phyloP scores from a whole-genome alignment of 1,140 invertebrate genomes.

The Drosophila sp. region DNA sequence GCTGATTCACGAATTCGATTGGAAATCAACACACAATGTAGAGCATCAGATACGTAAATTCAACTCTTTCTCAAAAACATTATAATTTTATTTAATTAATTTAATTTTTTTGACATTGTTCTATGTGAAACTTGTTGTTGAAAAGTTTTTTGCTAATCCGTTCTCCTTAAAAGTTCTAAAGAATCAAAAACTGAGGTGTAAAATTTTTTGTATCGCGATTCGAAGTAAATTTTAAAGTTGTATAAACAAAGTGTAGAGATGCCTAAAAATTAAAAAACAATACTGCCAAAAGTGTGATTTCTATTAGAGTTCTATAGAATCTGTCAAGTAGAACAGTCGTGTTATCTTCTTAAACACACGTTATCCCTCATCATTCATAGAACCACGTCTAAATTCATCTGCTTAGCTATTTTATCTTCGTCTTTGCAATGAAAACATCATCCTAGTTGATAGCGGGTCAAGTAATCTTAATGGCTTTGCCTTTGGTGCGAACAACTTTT shows the following conservation, averaged over 20 bases:
- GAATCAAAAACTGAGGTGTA: too few species aligned
- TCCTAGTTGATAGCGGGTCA: not conserved
- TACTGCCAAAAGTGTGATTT: too few species aligned
- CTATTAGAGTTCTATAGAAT: too few species aligned
- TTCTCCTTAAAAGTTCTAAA: too few species aligned
- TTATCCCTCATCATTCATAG: not conserved
- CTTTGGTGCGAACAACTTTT: slow-evolving; percentile 10
- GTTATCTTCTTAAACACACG: not conserved
- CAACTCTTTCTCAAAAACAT: not conserved
- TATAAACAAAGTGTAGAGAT: not conserved
- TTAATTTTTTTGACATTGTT: not conserved
- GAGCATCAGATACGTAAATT: too few species aligned
- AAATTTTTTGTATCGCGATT: not conserved
- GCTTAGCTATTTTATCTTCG: not conserved
- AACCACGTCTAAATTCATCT: not conserved
- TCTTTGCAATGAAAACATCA: not conserved
- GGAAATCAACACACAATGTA: not conserved
- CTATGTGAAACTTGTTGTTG: not conserved
- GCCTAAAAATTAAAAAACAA: too few species aligned
- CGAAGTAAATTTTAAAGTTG: not conserved
- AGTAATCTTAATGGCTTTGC: too few species aligned
- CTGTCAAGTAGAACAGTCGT: too few species aligned
- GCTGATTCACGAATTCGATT: slow-evolving; percentile 2
- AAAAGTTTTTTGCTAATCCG: too few species aligned
- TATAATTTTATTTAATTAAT: not conserved